These are phyloP conservation scores for Galbula dea DNA, from an alignment of 2,113 vertebrate species.

Conservation along the genomic window DNA sequence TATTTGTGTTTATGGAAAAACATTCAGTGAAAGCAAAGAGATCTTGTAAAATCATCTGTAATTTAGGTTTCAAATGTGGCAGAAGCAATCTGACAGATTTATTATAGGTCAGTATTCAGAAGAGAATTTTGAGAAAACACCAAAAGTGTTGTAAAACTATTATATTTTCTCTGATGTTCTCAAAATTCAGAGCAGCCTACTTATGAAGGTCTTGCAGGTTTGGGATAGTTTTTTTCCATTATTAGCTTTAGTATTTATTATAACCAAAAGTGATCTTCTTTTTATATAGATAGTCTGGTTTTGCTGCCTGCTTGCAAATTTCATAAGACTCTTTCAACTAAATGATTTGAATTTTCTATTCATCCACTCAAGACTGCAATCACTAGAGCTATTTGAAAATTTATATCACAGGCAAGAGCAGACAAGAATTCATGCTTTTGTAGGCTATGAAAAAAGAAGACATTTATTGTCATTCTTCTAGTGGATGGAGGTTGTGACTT, in stretches of 20 bases:
- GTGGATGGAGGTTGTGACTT: neutral
- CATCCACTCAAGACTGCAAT: neutral
- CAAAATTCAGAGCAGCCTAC: neutral
- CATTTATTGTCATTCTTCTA: neutral
- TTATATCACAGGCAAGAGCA: neutral
- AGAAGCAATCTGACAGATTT: neutral
- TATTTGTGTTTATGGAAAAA: neutral
- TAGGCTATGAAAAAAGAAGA: neutral
- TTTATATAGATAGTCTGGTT: neutral
- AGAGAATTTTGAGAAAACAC: neutral
- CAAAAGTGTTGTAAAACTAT: neutral
- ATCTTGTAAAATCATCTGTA: neutral
- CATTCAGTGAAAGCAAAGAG: neutral
- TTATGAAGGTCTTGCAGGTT: neutral
- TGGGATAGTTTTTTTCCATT: neutral
- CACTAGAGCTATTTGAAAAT: slow-evolving; percentile 19
- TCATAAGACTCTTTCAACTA: neutral
- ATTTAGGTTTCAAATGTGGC: neutral
- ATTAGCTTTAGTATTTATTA: slow-evolving; percentile 9
- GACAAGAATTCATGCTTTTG: slow-evolving; percentile 27
- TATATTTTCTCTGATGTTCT: neutral
- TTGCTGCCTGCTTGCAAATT: neutral
- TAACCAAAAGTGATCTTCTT: neutral
- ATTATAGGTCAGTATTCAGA: neutral
- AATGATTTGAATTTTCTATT: neutral